Evolutionary conservation across 2,113 vertebrate species (phyloP), one percentile per base, ranked within the genome.

Genomic region (Gasterosteus aculeatus): DNA sequence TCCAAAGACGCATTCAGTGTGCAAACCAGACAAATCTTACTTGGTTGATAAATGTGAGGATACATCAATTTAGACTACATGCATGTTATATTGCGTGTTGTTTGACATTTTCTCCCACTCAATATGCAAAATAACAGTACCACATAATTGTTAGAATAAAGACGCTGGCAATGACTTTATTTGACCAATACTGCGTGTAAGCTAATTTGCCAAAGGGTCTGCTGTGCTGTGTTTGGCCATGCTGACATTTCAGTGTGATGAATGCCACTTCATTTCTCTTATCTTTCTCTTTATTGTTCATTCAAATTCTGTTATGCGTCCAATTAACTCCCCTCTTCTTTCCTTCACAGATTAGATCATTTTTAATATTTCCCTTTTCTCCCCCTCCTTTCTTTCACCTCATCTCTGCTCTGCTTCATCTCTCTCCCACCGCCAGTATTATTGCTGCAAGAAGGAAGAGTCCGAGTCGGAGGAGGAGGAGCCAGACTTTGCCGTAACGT

Each of bases 391-490:
- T 14, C 65, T 85, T 38, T 44, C 71, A 54, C 26, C 31, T 59
- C 35, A 29, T 73, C 33, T 1, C 6, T 31, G 1, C 1, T 60
- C 33, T 62, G 15, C 3, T 19, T 70, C 46, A 14, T 57, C 8
- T 15, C 19, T 16, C 29, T 59, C 35, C 5, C 74, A 16, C 22
- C 53, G 7, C 31, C 89, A 99, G 98, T 99, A 99, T 86, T 98
- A 99, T 88, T 99, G 97, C 93, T 99, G 98, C 94, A 95, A 95
- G 83, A 97, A 97, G 89, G 97, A 97, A 82, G 97, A 96, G 77
- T 95, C 95, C 0, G 97, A 98, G 94, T 97, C 96, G 92, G 98
- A 98, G 72, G 97, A 98, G 92, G 97, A 99, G 93, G 97, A 99
- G 94, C 97, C 98, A 0, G 98, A 99, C 94, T 98, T 98, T 51